Conservation (phyloP, 2,888 invertebrate species). For the Phlogophora meticulosa region DNA sequence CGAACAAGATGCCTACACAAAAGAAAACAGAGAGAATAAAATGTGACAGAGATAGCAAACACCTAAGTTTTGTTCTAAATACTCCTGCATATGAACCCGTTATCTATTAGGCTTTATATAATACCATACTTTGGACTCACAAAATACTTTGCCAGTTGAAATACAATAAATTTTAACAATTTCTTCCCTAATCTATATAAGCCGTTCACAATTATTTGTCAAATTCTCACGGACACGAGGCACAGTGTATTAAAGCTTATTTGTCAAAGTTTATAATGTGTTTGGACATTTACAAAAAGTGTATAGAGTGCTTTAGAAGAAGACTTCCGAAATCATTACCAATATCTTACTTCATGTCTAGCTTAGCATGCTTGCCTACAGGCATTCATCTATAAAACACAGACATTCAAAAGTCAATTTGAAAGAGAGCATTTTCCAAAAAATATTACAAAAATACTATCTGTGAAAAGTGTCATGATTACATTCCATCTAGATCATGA, state of each 20-base stretch:
- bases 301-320: neutral
- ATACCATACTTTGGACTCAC: constrained; percentile 10
- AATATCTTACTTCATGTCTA: neutral
- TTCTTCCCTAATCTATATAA: neutral
- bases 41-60: neutral
- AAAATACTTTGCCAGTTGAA: constrained; percentile 19
- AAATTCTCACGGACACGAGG: constrained; percentile 42
- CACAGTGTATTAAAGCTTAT: constrained; percentile 51
- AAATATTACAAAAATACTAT: constrained; percentile 50
- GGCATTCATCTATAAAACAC: constrained; percentile 4
- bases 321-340: neutral
- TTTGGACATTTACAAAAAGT: constrained; percentile 7
- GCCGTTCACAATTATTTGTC: constrained; percentile 17
- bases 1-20: neutral
- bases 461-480: constrained; percentile 55
- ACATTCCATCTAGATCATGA: constrained; percentile 54
- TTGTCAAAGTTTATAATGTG: constrained; percentile 1
- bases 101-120: neutral
- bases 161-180: constrained; percentile 4
- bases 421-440: constrained; percentile 6
- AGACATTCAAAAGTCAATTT: constrained; percentile 9
- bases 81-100: too few relatives aligned
- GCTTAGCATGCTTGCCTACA: neutral
- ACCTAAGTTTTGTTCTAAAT: neutral
- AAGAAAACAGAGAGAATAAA: neutral